Conservation (phyloP, 2,888 invertebrate genomes). For the Pammene aurita region DNA sequence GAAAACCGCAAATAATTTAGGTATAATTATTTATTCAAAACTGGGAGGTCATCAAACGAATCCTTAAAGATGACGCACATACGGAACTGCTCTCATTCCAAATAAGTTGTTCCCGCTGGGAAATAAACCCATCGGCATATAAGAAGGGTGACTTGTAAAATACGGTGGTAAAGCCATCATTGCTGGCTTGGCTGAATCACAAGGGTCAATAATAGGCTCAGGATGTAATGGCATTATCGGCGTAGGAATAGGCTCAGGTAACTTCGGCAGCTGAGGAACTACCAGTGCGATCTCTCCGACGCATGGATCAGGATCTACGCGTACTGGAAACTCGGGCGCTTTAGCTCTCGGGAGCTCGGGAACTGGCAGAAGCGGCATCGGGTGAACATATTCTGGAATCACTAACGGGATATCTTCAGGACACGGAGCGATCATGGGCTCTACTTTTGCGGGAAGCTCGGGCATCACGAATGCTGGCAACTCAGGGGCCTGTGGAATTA, state of each 20-base stretch:
- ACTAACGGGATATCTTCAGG: constrained; percentile 7
- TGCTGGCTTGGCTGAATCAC: constrained; percentile 10
- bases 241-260: constrained; percentile 5
- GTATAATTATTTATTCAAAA: constrained; percentile 13
- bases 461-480: constrained; percentile 40
- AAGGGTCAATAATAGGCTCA: constrained; percentile 16
- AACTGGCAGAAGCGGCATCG: background rate
- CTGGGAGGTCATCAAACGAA: constrained; percentile 6
- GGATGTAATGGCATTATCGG: background rate
- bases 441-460: constrained; percentile 2
- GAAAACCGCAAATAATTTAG: background rate
- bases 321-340: constrained; percentile 1
- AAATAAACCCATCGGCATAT: background rate
- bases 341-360: constrained; percentile 16
- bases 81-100: background rate
- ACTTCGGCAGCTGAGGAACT: constrained; percentile 3
- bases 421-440: constrained; percentile 3
- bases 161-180: constrained; percentile 21
- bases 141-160: constrained; percentile 12
- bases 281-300: constrained; percentile 12
- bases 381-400: constrained; percentile 6
- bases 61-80: constrained; percentile 10
- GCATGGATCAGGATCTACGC: constrained; percentile 20
- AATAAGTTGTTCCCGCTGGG: background rate
- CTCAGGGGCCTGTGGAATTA: constrained; percentile 42